phyloP scores from a whole-genome alignment of 2,797 vertebrate genomes.

The Botia almorhae region DNA sequence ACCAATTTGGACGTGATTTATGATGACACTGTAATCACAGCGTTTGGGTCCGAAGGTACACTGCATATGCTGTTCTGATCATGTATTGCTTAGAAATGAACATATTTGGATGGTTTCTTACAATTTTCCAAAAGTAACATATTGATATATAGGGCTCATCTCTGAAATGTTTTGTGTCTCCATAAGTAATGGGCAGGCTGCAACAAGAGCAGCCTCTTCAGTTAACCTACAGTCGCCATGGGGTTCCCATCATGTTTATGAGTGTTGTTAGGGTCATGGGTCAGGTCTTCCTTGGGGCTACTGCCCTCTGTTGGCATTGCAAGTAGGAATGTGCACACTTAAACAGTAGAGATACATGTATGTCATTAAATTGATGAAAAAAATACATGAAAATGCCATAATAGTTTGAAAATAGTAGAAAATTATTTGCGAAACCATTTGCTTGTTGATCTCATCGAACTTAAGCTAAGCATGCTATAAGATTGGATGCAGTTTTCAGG shows the following conservation, averaged over 20 bases:
- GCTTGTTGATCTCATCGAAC: not conserved
- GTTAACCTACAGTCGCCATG: conserved; percentile 32
- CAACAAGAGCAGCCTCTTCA: conserved; percentile 31
- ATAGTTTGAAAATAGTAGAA: too few species aligned
- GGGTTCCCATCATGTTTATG: conserved; percentile 42
- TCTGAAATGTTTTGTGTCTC: conserved; percentile 3
- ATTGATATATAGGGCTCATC: not conserved
- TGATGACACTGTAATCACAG: conserved; percentile 18
- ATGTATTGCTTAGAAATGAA: not conserved
- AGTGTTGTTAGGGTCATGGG: conserved; percentile 45
- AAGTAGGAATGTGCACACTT: conserved; percentile 15
- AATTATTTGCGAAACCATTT: not conserved
- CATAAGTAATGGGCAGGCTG: conserved; percentile 37
- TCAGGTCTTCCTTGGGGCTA: conserved; percentile 41
- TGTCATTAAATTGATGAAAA: too few species aligned
- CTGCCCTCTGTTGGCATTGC: conserved; percentile 27
- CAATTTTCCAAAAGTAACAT: not conserved
- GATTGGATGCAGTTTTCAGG: not conserved
- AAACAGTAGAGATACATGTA: conserved; percentile 5
- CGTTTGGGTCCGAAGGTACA: not conserved
- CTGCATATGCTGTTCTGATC: not conserved
- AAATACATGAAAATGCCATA: not conserved
- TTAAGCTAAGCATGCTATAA: too few species aligned
- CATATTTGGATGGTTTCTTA: not conserved
- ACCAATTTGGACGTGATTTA: conserved; percentile 22